phyloP scores from a whole-genome alignment of 2,113 vertebrate genomes.

The Rhabdomys dilectus region DNA sequence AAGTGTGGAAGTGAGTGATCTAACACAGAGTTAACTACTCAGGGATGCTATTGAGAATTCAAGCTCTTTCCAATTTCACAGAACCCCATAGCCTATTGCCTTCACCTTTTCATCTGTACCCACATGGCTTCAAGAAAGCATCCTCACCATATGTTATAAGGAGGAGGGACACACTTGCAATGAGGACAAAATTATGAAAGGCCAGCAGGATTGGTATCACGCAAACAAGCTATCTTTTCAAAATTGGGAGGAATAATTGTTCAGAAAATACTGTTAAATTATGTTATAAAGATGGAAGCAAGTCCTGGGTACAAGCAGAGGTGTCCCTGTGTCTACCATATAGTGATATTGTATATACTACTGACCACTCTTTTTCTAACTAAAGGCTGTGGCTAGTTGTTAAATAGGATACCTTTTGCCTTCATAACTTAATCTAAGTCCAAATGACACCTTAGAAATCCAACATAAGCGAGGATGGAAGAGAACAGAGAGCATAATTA shows the following conservation, averaged over 20 bases:
- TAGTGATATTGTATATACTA: background rate
- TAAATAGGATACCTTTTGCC: background rate
- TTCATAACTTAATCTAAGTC: slow-evolving; percentile 48
- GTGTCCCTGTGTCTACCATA: background rate
- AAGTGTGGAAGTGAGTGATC: background rate
- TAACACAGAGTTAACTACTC: background rate
- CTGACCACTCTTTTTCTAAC: background rate
- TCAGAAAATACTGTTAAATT: background rate
- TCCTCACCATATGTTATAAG: background rate
- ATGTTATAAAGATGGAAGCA: background rate
- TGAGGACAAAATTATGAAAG: background rate
- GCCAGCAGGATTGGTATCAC: background rate
- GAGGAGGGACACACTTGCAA: background rate
- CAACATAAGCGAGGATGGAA: background rate
- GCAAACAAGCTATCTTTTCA: background rate
- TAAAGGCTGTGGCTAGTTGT: background rate
- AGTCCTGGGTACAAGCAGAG: background rate
- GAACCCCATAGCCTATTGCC: background rate
- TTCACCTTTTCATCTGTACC: background rate
- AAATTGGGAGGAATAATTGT: background rate
- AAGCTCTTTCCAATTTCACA: background rate
- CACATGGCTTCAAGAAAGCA: background rate
- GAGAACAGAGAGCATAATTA: slow-evolving; percentile 17
- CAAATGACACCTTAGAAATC: slow-evolving; percentile 31
- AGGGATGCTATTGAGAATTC: background rate